These are phyloP conservation scores for Penaeus indicus DNA, from an alignment of 1,140 invertebrate species.

Conservation along the genomic window DNA sequence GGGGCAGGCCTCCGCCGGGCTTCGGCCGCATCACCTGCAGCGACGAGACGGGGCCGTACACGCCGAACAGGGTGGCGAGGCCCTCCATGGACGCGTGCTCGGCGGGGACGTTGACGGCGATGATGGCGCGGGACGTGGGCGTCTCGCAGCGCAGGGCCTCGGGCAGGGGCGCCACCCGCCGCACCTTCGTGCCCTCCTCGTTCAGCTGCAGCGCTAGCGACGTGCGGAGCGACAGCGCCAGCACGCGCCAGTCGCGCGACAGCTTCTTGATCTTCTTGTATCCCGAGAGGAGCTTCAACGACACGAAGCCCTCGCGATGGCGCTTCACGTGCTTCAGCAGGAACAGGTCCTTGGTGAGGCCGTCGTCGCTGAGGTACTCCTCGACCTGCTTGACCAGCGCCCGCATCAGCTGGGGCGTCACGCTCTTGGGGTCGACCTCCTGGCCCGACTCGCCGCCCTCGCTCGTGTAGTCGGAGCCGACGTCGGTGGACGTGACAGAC, in stretches of 20 bases:
- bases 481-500: constrained; percentile 24
- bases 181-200: constrained; percentile 88
- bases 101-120: constrained; percentile 87
- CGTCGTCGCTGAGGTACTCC: constrained; percentile 96
- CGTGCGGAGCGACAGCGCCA: constrained; percentile 83
- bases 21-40: constrained; percentile 87
- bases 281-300: constrained; percentile 92
- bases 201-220: constrained; percentile 91
- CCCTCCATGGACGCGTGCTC: constrained; percentile 87
- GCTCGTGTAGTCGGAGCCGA: constrained; percentile 50
- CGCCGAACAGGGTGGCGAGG: constrained; percentile 87
- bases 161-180: constrained; percentile 86
- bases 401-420: constrained; percentile 22
- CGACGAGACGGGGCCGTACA: constrained; percentile 88
- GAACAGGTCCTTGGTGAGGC: constrained; percentile 95
- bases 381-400: constrained; percentile 83
- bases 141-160: constrained; percentile 84
- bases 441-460: constrained; percentile 48
- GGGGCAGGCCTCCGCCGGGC: constrained; percentile 87
- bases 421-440: constrained; percentile 11
- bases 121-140: constrained; percentile 85
- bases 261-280: constrained; percentile 93
- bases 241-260: constrained; percentile 91
- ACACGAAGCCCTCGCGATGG: constrained; percentile 95
- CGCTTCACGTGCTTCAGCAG: constrained; percentile 92